phyloP scores from a whole-genome alignment of 2,888 invertebrate genomes.

The Mimumesa dahlbomi region DNA sequence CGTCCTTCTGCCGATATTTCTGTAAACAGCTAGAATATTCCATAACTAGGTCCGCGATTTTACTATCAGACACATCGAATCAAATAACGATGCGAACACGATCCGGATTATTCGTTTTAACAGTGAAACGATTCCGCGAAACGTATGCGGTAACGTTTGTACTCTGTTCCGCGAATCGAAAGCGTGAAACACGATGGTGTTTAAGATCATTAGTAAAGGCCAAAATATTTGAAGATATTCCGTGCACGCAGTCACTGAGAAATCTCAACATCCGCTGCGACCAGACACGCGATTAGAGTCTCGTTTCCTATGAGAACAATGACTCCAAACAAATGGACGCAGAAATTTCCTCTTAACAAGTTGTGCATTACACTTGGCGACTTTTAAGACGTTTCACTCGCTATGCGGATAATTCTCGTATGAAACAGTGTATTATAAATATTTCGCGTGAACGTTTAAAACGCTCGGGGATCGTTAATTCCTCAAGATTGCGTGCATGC shows the following conservation, averaged over 20 bases:
- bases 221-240: constrained; percentile 34
- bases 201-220: constrained; percentile 20
- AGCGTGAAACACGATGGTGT: background rate
- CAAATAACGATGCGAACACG: too few species aligned
- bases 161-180: constrained; percentile 14
- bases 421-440: constrained; percentile 34
- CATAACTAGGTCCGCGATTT: too few species aligned
- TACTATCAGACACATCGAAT: too few species aligned
- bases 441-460: constrained; percentile 38
- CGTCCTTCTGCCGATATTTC: background rate
- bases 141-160: constrained; percentile 14
- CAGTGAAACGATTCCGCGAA: constrained; percentile 6
- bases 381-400: constrained; percentile 9
- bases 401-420: constrained; percentile 17
- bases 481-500: constrained; percentile 24
- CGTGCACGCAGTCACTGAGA: constrained; percentile 14
- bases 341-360: constrained; percentile 33
- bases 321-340: constrained; percentile 31
- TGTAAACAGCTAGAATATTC: background rate
- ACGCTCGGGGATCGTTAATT: constrained; percentile 34
- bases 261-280: constrained; percentile 23
- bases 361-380: constrained; percentile 28
- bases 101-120: too few species aligned
- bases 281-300: constrained; percentile 18
- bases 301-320: constrained; percentile 32